Conservation (phyloP, 2,888 invertebrate species). For the Drosophila cyrtoloma region DNA sequence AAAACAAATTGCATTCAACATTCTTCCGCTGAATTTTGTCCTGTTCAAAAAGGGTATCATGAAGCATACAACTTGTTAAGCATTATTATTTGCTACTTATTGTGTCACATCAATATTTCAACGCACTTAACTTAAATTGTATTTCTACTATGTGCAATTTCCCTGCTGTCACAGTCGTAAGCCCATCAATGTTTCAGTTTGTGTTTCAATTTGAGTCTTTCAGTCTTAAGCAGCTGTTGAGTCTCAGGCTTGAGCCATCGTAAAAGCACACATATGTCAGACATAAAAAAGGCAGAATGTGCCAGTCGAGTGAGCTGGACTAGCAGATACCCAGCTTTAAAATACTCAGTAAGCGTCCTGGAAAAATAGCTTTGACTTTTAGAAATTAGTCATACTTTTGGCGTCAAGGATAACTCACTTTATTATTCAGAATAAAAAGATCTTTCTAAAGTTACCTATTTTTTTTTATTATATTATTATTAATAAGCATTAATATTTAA, state of each 20-base stretch:
- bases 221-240: constrained; percentile 8
- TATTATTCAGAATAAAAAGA: neutral
- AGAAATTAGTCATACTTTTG: neutral
- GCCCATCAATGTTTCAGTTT: constrained; percentile 59
- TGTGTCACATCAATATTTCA: constrained; percentile 18
- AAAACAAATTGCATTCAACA: neutral
- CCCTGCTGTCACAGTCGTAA: constrained; percentile 20
- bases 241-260: constrained; percentile 8
- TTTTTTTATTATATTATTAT: neutral
- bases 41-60: neutral
- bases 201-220: constrained; percentile 4
- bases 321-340: neutral
- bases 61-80: neutral
- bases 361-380: neutral
- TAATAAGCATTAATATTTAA: neutral
- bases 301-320: neutral
- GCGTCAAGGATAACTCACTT: neutral
- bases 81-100: neutral
- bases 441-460: too few relatives aligned
- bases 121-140: constrained; percentile 16
- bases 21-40: neutral
- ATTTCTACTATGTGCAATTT: neutral
- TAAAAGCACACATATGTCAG: constrained; percentile 12
- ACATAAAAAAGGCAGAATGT: constrained; percentile 1
- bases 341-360: neutral